Conservation (phyloP, 2,888 invertebrate species). For the Zonitis immaculata region DNA sequence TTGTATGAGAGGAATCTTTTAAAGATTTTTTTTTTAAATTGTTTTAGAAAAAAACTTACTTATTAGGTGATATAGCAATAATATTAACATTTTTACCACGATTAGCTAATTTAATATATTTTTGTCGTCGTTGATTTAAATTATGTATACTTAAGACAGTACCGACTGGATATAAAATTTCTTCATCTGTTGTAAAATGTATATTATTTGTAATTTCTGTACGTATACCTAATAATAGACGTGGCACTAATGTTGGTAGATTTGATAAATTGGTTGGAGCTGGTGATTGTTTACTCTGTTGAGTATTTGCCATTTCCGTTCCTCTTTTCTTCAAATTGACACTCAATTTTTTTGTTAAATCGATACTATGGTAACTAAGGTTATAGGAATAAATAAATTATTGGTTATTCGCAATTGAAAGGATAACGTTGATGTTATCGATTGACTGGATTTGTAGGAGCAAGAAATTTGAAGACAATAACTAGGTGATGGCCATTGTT, state of each 20-base stretch:
- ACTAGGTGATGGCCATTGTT: too few relatives aligned
- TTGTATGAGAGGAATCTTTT: too few relatives aligned
- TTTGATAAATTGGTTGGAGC: neutral
- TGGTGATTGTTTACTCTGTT: neutral
- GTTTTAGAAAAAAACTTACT: slow-evolving; percentile 53
- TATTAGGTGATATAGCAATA: slow-evolving; percentile 62
- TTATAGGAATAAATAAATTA: too few relatives aligned
- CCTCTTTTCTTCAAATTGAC: too few relatives aligned
- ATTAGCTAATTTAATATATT: slow-evolving; percentile 64
- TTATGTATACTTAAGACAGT: slow-evolving; percentile 72
- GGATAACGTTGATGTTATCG: too few relatives aligned
- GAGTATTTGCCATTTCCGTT: neutral
- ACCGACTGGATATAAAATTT: slow-evolving; percentile 76
- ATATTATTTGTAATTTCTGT: slow-evolving; percentile 65
- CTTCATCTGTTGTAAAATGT: slow-evolving; percentile 67
- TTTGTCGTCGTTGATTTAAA: slow-evolving; percentile 65
- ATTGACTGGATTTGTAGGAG: too few relatives aligned
- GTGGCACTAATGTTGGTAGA: slow-evolving; percentile 55
- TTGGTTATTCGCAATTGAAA: too few relatives aligned
- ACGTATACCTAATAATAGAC: slow-evolving; percentile 60
- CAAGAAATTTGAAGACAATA: too few relatives aligned
- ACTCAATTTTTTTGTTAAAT: too few relatives aligned
- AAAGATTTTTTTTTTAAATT: neutral
- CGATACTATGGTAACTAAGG: too few relatives aligned
- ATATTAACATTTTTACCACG: slow-evolving; percentile 61